A percentile compares a stretch with the other conserved stretches of the same genome.
phyloP scores from a whole-genome alignment of 2,888 invertebrate species.

The Poecilus cupreus region DNA sequence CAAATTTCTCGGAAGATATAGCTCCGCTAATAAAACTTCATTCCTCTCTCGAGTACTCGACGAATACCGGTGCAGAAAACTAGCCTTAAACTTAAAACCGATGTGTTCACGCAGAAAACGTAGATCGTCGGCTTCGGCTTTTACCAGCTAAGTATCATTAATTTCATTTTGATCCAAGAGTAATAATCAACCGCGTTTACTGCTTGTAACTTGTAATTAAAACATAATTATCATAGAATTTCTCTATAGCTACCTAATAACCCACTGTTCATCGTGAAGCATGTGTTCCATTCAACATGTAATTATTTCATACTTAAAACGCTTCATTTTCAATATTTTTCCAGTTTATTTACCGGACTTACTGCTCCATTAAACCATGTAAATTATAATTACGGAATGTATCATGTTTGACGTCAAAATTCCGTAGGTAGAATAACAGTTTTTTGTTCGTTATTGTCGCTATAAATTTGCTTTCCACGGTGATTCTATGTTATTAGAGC shows the following conservation, averaged over 20 bases:
- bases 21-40: constrained; percentile 2
- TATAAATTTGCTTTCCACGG: no score
- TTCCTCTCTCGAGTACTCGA: neutral
- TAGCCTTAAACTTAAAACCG: no score
- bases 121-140: neutral
- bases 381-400: neutral
- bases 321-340: constrained; percentile 27
- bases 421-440: no score
- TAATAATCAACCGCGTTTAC: constrained; percentile 40
- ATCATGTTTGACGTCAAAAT: neutral
- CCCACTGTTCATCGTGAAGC: constrained; percentile 29
- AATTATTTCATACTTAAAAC: constrained; percentile 46
- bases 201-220: constrained; percentile 37
- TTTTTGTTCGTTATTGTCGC: no score
- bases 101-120: constrained; percentile 1
- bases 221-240: constrained; percentile 42
- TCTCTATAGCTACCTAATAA: constrained; percentile 41
- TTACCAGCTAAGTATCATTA: constrained; percentile 17
- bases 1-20: neutral
- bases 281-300: constrained; percentile 9
- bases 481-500: neutral
- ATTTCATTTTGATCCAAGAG: constrained; percentile 44
- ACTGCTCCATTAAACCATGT: neutral
- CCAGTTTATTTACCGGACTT: neutral
- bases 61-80: no score